Conservation (phyloP, 1,140 invertebrate species). For the Melanaphis sacchari region DNA sequence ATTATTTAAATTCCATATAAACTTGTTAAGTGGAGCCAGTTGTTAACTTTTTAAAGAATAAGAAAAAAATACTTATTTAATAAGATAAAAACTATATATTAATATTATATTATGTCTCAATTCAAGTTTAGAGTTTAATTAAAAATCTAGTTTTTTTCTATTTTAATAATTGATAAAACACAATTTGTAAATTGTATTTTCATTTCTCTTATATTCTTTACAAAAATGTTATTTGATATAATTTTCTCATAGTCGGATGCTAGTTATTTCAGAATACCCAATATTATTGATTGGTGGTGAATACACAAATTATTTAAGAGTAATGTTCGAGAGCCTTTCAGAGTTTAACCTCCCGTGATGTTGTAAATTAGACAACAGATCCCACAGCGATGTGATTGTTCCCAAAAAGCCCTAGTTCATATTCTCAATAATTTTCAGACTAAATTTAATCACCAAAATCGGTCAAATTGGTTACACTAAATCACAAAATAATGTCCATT, state of each 20-base stretch:
- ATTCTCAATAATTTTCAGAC: not conserved
- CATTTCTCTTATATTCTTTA: not conserved
- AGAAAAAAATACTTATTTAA: too few species aligned
- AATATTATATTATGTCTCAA: too few species aligned
- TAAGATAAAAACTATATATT: too few species aligned
- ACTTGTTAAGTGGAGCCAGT: not conserved
- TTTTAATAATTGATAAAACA: not conserved
- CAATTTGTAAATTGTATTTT: not conserved
- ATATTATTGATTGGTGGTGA: not conserved
- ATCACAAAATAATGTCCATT: not conserved
- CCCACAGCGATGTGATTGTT: constrained; percentile 8
- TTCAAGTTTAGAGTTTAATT: not conserved
- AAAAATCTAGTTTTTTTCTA: not conserved
- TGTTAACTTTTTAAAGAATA: not conserved
- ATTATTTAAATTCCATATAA: not conserved
- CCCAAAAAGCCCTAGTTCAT: not conserved
- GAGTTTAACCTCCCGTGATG: constrained; percentile 22
- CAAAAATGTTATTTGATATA: not conserved
- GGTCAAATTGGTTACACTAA: not conserved
- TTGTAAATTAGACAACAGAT: constrained; percentile 36
- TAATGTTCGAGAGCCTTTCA: constrained; percentile 2
- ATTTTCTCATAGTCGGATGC: not conserved
- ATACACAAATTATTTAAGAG: constrained; percentile 29
- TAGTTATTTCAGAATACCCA: not conserved
- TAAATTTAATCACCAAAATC: not conserved